Percentiles rank a stretch among this genome's conserved stretches.
Evolutionary conservation across 2,113 vertebrate genomes (phyloP).

Genomic region (Shinisaurus crocodilurus): DNA sequence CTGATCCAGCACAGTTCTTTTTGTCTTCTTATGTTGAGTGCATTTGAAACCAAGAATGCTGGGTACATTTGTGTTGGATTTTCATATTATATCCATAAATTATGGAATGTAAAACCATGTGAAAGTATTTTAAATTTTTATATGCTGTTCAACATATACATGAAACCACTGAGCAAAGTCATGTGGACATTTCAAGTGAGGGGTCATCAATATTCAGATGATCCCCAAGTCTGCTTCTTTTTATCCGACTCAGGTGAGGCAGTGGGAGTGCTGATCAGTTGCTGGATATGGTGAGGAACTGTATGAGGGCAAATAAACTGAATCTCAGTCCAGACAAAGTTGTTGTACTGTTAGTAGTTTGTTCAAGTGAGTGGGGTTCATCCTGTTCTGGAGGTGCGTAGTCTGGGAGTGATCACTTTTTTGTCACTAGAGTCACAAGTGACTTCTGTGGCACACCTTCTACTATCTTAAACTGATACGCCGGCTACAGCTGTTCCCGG

Average conservation of each 20-base stretch:
- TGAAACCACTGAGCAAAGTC: background rate
- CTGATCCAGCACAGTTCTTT: too few species aligned
- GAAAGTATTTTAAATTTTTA: background rate
- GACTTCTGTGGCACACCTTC: too few species aligned
- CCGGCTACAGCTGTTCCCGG: too few species aligned
- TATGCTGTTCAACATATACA: background rate
- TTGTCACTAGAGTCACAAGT: too few species aligned
- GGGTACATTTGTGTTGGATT: background rate
- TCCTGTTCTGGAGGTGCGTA: too few species aligned
- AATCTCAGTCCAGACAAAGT: too few species aligned
- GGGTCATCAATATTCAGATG: background rate
- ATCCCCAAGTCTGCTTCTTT: background rate
- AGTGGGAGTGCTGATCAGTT: background rate
- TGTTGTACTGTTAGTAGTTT: too few species aligned
- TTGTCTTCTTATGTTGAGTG: background rate
- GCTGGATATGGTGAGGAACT: background rate
- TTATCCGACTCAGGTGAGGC: background rate
- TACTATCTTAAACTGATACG: too few species aligned
- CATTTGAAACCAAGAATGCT: background rate
- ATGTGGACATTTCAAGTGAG: background rate
- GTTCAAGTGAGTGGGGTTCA: too few species aligned
- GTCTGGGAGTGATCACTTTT: too few species aligned
- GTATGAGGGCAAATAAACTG: too few species aligned
- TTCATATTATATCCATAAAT: background rate
- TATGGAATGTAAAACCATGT: background rate